These are phyloP conservation scores for Trachelus iudaicus DNA, from an alignment of 2,888 invertebrate genomes.

Conservation along the genomic window DNA sequence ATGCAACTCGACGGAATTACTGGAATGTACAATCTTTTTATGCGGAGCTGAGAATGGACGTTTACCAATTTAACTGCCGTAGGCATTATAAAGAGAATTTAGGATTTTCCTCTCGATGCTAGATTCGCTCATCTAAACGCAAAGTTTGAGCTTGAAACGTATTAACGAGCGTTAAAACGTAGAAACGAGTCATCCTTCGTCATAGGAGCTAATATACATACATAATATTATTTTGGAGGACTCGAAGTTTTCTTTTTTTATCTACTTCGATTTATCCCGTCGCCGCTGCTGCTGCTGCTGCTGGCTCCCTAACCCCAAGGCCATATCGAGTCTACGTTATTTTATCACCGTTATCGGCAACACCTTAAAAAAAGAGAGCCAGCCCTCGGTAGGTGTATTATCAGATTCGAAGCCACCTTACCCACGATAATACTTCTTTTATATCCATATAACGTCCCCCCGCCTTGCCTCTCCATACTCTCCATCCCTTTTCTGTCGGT, in stretches of 20 bases:
- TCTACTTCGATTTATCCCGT: too few species aligned
- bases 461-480: slow-evolving; percentile 4
- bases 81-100: too few species aligned
- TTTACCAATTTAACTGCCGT: too few species aligned
- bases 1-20: too few species aligned
- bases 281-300: too few species aligned
- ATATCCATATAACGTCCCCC: slow-evolving; percentile 49
- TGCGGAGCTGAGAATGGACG: too few species aligned
- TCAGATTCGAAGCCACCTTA: slow-evolving; percentile 49
- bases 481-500: slow-evolving; percentile 22
- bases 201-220: not conserved
- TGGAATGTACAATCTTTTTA: too few species aligned
- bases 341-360: slow-evolving; percentile 36
- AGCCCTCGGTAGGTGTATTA: slow-evolving; percentile 38
- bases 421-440: slow-evolving; percentile 59
- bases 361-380: slow-evolving; percentile 53
- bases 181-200: not conserved
- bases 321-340: not conserved
- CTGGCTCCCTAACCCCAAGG: too few species aligned
- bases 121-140: too few species aligned
- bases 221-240: not conserved
- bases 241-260: not conserved
- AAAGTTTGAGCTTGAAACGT: too few species aligned
- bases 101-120: too few species aligned
- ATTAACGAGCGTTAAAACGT: not conserved